Evolutionary conservation across 2,113 vertebrate genomes (phyloP).

Genomic region (Rostratula benghalensis): DNA sequence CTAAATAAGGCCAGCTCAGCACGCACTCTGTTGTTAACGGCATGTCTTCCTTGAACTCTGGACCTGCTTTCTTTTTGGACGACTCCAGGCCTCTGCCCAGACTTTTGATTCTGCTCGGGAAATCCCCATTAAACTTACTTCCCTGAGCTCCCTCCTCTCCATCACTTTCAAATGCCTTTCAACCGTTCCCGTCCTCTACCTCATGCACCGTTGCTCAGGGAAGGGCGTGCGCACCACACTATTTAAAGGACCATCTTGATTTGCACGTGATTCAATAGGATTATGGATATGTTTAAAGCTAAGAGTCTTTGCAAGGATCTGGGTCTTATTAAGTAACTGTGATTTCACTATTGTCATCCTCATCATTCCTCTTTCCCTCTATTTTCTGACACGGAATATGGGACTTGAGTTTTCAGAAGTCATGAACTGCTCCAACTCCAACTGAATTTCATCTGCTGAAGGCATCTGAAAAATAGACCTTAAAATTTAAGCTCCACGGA

Average conservation of each 20-base stretch:
- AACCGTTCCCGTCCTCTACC: not conserved
- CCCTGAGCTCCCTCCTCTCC: not conserved
- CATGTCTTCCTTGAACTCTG: not conserved
- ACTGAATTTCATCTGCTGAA: not conserved
- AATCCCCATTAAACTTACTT: not conserved
- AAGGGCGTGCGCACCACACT: not conserved
- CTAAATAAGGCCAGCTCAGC: not conserved
- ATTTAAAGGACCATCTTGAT: not conserved
- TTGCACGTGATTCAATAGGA: not conserved
- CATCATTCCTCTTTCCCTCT: not conserved
- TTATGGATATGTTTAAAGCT: not conserved
- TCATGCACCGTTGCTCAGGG: not conserved
- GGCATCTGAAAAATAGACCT: not conserved
- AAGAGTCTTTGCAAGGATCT: slow-evolving; percentile 24
- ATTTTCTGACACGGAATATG: not conserved
- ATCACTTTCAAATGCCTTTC: not conserved
- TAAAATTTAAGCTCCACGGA: not conserved
- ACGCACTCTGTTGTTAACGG: not conserved
- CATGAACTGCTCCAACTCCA: not conserved
- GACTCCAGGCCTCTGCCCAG: not conserved
- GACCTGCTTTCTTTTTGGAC: not conserved
- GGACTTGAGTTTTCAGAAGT: not conserved
- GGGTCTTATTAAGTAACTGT: not conserved
- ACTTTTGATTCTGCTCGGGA: not conserved
- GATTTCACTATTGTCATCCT: slow-evolving; percentile 31